Evolutionary conservation across 2,797 vertebrate species (phyloP).

Genomic region (Anguilla anguilla): DNA sequence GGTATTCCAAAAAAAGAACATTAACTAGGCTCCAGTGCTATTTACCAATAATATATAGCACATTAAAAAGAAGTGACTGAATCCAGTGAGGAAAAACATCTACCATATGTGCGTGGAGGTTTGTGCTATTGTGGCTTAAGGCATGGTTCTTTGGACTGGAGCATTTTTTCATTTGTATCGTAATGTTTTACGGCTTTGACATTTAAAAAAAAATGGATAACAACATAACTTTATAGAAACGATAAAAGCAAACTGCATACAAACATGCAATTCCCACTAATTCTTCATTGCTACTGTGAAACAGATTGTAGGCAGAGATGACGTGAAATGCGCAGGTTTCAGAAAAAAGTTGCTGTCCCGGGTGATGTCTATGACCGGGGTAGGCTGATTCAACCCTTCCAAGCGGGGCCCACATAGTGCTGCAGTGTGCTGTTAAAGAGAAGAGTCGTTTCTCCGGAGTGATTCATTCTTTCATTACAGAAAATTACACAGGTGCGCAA

Average conservation of each 20-base stretch:
- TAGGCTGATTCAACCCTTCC: neutral
- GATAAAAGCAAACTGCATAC: no score
- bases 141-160: neutral
- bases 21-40: neutral
- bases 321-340: neutral
- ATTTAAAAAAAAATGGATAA: neutral
- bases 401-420: neutral
- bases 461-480: neutral
- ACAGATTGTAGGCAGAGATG: no score
- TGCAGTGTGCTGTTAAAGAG: neutral
- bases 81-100: neutral
- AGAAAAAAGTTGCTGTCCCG: neutral
- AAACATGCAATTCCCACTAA: no score
- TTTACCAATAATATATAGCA: neutral
- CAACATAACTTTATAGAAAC: no score
- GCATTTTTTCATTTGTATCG: neutral
- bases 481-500: slow-evolving; percentile 10
- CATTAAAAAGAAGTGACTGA: neutral
- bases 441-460: neutral
- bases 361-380: neutral
- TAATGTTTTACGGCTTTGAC: neutral
- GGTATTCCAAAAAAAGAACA: neutral
- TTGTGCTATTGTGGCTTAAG: neutral
- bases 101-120: neutral
- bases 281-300: no score